Percentiles rank a stretch among this genome's conserved stretches.
Evolutionary conservation across 2,113 vertebrate species (phyloP).

Genomic region (Triplophysa dalaica): DNA sequence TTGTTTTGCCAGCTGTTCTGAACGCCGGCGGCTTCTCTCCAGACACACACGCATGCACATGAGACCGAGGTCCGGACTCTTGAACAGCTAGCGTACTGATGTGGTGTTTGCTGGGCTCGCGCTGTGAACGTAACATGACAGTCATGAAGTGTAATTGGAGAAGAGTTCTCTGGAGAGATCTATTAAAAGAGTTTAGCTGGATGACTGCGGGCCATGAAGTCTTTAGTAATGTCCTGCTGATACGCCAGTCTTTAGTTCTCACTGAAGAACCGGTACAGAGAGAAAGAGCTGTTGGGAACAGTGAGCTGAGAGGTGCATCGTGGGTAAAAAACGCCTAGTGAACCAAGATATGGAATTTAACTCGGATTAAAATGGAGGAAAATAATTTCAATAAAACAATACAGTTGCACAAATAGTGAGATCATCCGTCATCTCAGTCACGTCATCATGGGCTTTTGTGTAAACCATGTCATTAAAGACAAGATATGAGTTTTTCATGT

Average conservation of each 20-base stretch:
- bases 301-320: conserved; percentile 49
- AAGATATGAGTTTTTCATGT: too few relatives aligned
- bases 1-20: conserved; percentile 61
- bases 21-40: conserved; percentile 27
- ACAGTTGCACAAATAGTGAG: too few relatives aligned
- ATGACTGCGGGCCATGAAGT: conserved; percentile 10
- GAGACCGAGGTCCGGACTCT: conserved; percentile 16
- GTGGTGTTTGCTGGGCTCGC: not conserved
- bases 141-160: conserved; percentile 28
- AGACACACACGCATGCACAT: conserved; percentile 28
- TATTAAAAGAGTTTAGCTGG: conserved; percentile 19
- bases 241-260: conserved; percentile 12
- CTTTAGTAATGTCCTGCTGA: conserved; percentile 41
- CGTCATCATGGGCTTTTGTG: too few relatives aligned
- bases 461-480: too few relatives aligned
- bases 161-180: conserved; percentile 18
- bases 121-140: conserved; percentile 23
- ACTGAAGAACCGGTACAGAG: not conserved
- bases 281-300: not conserved
- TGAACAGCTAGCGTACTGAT: not conserved
- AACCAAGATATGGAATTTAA: not conserved
- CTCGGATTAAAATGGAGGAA: not conserved
- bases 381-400: too few relatives aligned
- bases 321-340: not conserved
- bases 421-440: too few relatives aligned